Evolutionary conservation across 2,797 vertebrate genomes (phyloP).

Genomic region (Argentina silus): DNA sequence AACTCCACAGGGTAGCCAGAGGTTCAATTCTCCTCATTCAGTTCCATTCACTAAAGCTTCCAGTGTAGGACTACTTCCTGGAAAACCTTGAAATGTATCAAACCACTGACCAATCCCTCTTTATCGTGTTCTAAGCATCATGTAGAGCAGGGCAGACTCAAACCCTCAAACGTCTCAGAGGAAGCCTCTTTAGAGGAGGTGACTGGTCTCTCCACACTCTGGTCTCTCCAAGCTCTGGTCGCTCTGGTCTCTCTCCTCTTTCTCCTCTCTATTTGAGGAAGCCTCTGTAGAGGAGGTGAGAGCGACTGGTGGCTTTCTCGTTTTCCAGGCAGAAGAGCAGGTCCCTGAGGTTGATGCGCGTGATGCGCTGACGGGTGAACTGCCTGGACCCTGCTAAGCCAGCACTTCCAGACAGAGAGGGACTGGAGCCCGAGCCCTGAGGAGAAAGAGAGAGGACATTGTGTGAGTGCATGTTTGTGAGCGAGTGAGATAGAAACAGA

Average conservation of each 20-base stretch:
- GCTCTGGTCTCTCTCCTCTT: constrained; percentile 12
- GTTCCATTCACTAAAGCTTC: constrained; percentile 28
- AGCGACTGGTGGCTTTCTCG: constrained; percentile 92
- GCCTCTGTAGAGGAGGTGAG: constrained; percentile 97
- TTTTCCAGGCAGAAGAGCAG: constrained; percentile 99
- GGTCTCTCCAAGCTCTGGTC: neutral
- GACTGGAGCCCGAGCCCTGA: constrained; percentile 86
- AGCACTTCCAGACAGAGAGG: constrained; percentile 83
- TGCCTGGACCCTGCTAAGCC: constrained; percentile 86
- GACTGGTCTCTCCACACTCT: constrained; percentile 49
- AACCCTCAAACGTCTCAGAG: constrained; percentile 35
- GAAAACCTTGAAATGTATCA: constrained; percentile 42
- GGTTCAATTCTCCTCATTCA: constrained; percentile 38
- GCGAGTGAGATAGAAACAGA: neutral
- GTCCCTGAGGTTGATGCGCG: constrained; percentile 99
- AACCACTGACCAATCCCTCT: constrained; percentile 28
- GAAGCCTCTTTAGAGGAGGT: constrained; percentile 40
- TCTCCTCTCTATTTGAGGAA: constrained; percentile 87
- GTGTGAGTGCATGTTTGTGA: neutral
- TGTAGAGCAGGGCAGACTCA: neutral
- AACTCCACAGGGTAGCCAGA: constrained; percentile 7
- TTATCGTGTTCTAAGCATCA: constrained; percentile 8
- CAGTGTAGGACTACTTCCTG: neutral
- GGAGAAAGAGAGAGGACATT: neutral
- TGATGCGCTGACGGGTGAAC: constrained; percentile 95